These are phyloP conservation scores for Ammodytes marinus DNA, from an alignment of 2,113 vertebrate species.

Conservation along the genomic window DNA sequence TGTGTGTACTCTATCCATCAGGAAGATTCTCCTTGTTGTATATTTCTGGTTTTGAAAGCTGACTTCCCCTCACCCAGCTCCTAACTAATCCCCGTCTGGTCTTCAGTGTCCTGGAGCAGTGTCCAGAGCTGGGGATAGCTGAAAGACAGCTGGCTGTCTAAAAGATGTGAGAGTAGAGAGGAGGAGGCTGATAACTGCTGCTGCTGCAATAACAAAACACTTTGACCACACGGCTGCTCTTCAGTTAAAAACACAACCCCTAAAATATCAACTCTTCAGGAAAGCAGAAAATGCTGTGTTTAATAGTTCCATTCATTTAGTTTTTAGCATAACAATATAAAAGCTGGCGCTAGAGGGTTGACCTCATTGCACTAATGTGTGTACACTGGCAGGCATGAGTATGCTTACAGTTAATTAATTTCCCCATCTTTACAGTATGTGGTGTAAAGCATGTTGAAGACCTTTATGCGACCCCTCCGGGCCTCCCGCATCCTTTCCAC, in stretches of 20 bases:
- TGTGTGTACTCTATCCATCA: neutral
- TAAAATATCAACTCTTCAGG: constrained; percentile 23
- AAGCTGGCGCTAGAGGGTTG: constrained; percentile 2
- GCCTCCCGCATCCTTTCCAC: constrained; percentile 54
- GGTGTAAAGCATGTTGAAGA: constrained; percentile 9
- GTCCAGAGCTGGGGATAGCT: neutral
- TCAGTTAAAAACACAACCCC: constrained; percentile 24
- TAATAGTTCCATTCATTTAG: constrained; percentile 6
- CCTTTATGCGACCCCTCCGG: constrained; percentile 26
- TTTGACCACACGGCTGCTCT: constrained; percentile 32
- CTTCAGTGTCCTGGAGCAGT: neutral
- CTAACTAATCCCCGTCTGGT: neutral
- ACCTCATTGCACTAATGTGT: constrained; percentile 30
- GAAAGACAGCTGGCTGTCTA: constrained; percentile 40
- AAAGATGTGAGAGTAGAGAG: constrained; percentile 14
- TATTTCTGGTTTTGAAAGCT: constrained; percentile 7
- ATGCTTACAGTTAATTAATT: constrained; percentile 35
- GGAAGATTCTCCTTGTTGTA: constrained; percentile 3
- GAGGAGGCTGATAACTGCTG: constrained; percentile 25
- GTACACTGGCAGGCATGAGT: constrained; percentile 26
- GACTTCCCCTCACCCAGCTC: neutral
- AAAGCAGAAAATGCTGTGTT: constrained; percentile 13
- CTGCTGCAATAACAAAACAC: constrained; percentile 36
- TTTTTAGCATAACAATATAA: constrained; percentile 13
- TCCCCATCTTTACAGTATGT: constrained; percentile 19